Percentiles rank a stretch among this genome's conserved stretches.
These are phyloP conservation scores for Cryptocephalus moraei DNA, from an alignment of 2,888 invertebrate genomes.

Conservation along the genomic window DNA sequence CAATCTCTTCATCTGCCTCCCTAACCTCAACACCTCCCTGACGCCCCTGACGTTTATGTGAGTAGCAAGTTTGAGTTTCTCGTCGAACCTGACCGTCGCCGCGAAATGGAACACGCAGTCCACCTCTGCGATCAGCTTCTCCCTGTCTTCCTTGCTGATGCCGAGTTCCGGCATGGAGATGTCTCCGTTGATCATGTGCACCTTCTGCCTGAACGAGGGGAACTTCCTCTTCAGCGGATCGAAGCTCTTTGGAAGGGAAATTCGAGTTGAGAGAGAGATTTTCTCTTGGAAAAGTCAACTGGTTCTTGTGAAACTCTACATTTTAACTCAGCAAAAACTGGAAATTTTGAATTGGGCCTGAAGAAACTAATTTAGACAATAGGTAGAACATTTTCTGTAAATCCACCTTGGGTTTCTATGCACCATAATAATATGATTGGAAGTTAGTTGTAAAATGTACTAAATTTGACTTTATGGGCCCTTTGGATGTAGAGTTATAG, in stretches of 20 bases:
- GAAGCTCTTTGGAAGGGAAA: slow-evolving; percentile 20
- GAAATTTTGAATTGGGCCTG: no score
- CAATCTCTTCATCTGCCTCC: slow-evolving; percentile 53
- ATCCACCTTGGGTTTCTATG: no score
- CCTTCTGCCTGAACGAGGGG: slow-evolving; percentile 45
- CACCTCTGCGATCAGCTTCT: slow-evolving; percentile 43
- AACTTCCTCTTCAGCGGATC: slow-evolving; percentile 36
- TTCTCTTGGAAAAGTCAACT: no score
- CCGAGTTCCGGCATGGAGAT: slow-evolving; percentile 44
- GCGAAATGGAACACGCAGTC: slow-evolving; percentile 63
- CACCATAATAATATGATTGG: no score
- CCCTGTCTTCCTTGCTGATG: slow-evolving; percentile 38
- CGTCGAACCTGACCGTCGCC: slow-evolving; percentile 68
- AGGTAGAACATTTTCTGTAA: no score
- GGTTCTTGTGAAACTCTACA: no score
- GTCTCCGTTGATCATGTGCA: slow-evolving; percentile 47
- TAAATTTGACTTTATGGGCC: no score
- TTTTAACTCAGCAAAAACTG: no score
- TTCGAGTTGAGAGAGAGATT: no score
- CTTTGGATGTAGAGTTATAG: no score
- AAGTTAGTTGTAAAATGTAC: no score
- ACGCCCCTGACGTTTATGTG: slow-evolving; percentile 61
- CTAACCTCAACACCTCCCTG: slow-evolving; percentile 51
- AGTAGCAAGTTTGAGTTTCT: slow-evolving; percentile 54
- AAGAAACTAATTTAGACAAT: no score